These are phyloP conservation scores for Muscicapa striata DNA, from an alignment of 2,797 vertebrate genomes.

Conservation along the genomic window DNA sequence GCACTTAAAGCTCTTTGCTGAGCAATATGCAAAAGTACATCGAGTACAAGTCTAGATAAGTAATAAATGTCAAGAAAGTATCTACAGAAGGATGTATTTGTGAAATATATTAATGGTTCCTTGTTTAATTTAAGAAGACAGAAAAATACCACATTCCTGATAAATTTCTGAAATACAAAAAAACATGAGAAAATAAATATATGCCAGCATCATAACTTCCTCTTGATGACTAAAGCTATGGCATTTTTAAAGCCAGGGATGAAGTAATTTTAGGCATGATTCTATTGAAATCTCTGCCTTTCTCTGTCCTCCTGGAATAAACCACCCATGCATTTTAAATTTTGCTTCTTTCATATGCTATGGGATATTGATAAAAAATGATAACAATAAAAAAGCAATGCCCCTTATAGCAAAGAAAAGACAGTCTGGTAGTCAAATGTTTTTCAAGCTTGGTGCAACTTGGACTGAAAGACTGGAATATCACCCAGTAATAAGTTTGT, in stretches of 20 bases:
- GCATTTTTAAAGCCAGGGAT: conserved; percentile 13
- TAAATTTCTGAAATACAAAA: neutral
- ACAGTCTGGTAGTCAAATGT: neutral
- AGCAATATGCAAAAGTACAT: neutral
- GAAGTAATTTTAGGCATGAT: neutral
- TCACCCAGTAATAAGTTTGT: neutral
- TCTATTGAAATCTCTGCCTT: neutral
- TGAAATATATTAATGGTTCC: neutral
- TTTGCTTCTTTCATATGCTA: neutral
- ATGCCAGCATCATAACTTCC: neutral
- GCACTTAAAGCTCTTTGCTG: neutral
- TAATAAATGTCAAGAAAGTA: neutral
- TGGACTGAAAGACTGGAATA: neutral
- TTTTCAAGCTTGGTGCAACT: neutral
- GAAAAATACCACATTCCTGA: neutral
- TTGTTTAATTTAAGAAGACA: neutral
- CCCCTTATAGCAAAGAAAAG: neutral
- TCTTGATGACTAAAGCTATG: neutral
- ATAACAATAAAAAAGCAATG: neutral
- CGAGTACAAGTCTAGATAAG: neutral
- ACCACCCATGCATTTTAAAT: conserved; percentile 4
- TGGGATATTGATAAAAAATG: neutral
- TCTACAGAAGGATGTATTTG: neutral
- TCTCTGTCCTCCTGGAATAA: neutral
- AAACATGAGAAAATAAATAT: neutral